Percentiles rank a stretch among this genome's conserved stretches.
These are phyloP conservation scores for Gopherus evgoodei DNA, from an alignment of 2,113 vertebrate species.

Conservation along the genomic window DNA sequence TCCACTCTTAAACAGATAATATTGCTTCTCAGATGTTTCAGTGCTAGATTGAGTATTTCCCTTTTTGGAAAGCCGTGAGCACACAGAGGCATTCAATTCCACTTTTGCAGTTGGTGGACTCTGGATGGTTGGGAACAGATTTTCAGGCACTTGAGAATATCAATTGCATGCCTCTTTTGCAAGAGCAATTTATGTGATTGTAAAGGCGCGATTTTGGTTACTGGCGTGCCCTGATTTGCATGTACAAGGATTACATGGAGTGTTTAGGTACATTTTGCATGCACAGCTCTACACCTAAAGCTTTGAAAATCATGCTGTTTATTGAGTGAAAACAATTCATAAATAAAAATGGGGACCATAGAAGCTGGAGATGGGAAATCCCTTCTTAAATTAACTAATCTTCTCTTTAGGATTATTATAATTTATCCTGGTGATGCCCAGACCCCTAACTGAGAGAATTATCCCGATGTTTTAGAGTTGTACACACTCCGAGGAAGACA, in stretches of 20 bases:
- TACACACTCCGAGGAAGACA: background rate
- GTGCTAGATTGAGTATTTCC: background rate
- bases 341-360: background rate
- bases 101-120: background rate
- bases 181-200: fast-evolving
- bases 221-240: background rate
- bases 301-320: background rate
- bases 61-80: background rate
- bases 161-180: background rate
- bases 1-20: background rate
- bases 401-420: background rate
- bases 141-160: background rate
- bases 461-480: background rate
- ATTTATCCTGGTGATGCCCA: background rate
- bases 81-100: background rate
- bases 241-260: fast-evolving
- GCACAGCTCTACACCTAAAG: background rate
- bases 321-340: background rate
- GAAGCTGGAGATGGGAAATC: background rate
- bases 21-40: background rate
- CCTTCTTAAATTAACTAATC: background rate
- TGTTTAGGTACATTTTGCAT: background rate
- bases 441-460: background rate
- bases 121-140: background rate
- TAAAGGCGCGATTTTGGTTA: background rate